Evolutionary conservation across 2,888 invertebrate species (phyloP), one percentile per base, ranked within the genome.

Genomic region (Masnerella sp.): DNA sequence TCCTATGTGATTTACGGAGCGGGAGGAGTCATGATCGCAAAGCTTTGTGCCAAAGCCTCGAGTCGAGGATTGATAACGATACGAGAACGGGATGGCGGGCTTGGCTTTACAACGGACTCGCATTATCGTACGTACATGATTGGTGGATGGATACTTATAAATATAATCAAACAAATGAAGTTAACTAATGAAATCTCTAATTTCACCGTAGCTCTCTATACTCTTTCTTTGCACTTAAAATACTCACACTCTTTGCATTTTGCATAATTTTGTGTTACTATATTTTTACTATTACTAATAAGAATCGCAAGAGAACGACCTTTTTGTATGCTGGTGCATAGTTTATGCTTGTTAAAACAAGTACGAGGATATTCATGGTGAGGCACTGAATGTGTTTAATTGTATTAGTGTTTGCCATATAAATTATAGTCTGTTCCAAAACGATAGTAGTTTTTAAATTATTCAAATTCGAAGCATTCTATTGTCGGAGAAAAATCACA

Each of bases 1-100:
- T 96, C 83, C 89, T 96, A 30, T 97, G 96, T 85, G 96, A 96
- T 88, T 90, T 95, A 59, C 92, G 95, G 58, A 96, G 96, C 11
- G 96, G 96, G 0, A 90, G 95, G 45, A 95, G 95, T 52, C 96
- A 96, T 84, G 96, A 95, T 87, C 91, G 95, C 2, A 94, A 93
- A 82, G 92, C 92, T 61, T 91, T 96, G 67, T 96, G 95, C 86
- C 93, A 94, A 71, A 93, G 91, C 80, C 92, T 96, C 25, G 95
- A 95, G 83, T 94, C 95, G 12, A 92, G 95, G 80, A 94, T 96
- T 78, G 95, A 95, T 85, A 93, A 92, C 62, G 91, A 93, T 8
- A 89, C 92, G 5, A 91, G 92, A 62, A 93, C 93, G 68, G 92
- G 93, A 0, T 96, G 96, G 96, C 91, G 92, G 76, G 93, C 94